Evolutionary conservation across 2,888 invertebrate genomes (phyloP), one percentile per base, ranked within the genome.

Genomic region (Pomacea canaliculata): DNA sequence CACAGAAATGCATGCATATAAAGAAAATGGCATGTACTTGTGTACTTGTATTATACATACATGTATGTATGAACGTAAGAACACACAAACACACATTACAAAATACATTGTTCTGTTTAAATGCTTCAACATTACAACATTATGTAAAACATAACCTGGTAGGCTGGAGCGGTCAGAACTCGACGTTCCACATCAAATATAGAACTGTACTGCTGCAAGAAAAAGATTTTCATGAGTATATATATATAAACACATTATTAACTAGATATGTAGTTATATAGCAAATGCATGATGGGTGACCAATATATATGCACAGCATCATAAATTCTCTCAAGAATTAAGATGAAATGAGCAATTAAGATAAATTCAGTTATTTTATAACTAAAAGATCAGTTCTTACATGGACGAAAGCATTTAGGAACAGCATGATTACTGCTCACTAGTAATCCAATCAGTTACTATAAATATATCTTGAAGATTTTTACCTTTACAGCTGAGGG

Each of bases 111-210:
- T 56, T 19, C 10, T 56, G 1, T 27, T 13, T 49, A 70, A 48
- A 48, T 27, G 18, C 23, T n/a, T 19, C 13, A 70, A 5, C 51
- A 71, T 23, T 56, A 46, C 65, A 37, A 46, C 65, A 37, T 66
- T 19, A 65, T 51, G 23, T 19, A 59, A 76, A 49, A 46, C 10
- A 23, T 77, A 76, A 89, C 89, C 87, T 89, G 85, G 79, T 89
- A 90, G 9, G 80, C 78, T 49, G 87, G 88, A 71, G 85, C 84
- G 37, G 78, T 75, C 9, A 89, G 80, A 2, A 81, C 65, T 66
- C 83, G 83, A 73, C 83, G 87, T 51, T 89, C 89, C 16, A 88
- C 71, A 81, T 90, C 87, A 46, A 89, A 77, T 27, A 90, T 67
- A 4, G 87, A 85, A n/a, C 88, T 82, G 76, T 85, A 86, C 77